Evolutionary conservation across 2,888 invertebrate species (phyloP).

Genomic region (Cerceris ruficornis): DNA sequence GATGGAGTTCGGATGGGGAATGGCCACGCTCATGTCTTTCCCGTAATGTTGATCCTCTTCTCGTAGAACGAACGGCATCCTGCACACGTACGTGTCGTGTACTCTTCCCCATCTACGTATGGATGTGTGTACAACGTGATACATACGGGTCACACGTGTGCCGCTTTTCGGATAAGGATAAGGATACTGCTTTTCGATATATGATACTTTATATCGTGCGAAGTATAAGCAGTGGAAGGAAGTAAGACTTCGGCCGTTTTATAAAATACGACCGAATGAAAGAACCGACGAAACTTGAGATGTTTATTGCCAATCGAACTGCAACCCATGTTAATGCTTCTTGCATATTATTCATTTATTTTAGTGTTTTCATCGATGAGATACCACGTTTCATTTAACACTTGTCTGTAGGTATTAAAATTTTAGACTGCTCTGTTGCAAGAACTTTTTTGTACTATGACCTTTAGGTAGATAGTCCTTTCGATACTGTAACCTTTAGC

Average conservation of each 20-base stretch:
- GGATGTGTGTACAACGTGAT: slow-evolving; percentile 44
- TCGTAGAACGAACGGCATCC: slow-evolving; percentile 44
- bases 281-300: not conserved
- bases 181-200: slow-evolving; percentile 16
- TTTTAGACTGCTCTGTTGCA: too few relatives aligned
- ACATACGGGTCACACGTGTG: slow-evolving; percentile 61
- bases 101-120: slow-evolving; percentile 6
- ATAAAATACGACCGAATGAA: not conserved
- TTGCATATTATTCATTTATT: too few relatives aligned
- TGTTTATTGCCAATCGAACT: too few relatives aligned
- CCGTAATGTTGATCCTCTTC: slow-evolving; percentile 51
- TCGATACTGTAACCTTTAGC: too few relatives aligned
- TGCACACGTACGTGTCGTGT: slow-evolving; percentile 55
- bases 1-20: slow-evolving; percentile 65
- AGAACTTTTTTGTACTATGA: too few relatives aligned
- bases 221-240: slow-evolving; percentile 38
- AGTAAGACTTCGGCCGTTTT: not conserved
- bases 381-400: too few relatives aligned
- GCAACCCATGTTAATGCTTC: too few relatives aligned
- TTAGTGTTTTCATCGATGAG: too few relatives aligned
- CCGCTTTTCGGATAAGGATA: slow-evolving; percentile 47
- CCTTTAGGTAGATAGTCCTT: too few relatives aligned
- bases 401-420: too few relatives aligned
- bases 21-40: slow-evolving; percentile 52
- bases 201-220: slow-evolving; percentile 57